Base-by-base conservation (phyloP, 2,797 vertebrate genomes). In the Discoglossus pictus region DNA sequence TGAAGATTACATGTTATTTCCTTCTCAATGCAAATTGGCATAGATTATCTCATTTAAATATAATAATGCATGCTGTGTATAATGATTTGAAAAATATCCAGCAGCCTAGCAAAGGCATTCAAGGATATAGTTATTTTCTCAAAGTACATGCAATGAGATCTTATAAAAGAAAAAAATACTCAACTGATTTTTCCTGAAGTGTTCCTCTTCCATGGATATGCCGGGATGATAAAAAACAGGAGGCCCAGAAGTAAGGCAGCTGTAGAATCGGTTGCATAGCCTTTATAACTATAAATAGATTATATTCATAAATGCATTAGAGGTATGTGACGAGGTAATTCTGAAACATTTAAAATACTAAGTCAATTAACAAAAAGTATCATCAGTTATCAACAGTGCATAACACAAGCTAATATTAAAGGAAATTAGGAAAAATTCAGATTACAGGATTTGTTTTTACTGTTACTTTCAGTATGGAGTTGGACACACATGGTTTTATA, bases 191-290 rank as follows among this genome's bases (percentile, higher is more conserved):
- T 82, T 90, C 91, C 91, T 12, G 84, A 75, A 69, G 83, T 85
- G 27, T 73, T 85, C 76, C 69, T 82, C 27, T 78, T 79, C 58
- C 86, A 65, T 54, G 61, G 84, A 61, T 93, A 81, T 61, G 91
- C 88, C 25, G 94, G 95, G 46, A 93, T 83, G 50, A 97, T 77
- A 80, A 95, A 97, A 74, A 97, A 90, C n/a, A 91, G 73, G 15
- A 96, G 25, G 18, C 95, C 95, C 72, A 96, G 64, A 60, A 92
- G 51, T 72, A 98, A 84, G 52, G 95, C 92, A 40, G 88, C 93
- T 7, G 93, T 95, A 77, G 94, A 92, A 69, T 98, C 94, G 0
- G 92, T 90, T 78, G 90, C 86, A 78, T 79, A 93, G 40, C 84
- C 80, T 11, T 74, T 68, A 39, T 92, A 84, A 65, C 94, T 96